Evolutionary conservation across 2,888 invertebrate species (phyloP), one percentile per base, ranked within the genome.

Genomic region (Cylindroiulus punctatus): DNA sequence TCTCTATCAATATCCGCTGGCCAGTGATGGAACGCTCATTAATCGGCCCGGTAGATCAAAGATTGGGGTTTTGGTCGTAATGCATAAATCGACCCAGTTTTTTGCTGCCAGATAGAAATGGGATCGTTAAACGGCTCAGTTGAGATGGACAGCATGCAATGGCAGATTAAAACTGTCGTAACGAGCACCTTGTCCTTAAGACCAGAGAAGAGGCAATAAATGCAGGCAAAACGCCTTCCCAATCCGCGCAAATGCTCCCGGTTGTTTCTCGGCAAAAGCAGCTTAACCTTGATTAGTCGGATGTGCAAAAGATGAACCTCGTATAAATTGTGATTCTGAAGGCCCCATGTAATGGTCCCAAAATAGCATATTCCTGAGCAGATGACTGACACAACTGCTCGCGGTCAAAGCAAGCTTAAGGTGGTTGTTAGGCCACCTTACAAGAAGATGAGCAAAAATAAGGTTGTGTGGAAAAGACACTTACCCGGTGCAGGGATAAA

Each of bases 401-500:
- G 2, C 36, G 36, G 36, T 7, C 2, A 4, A 2, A 36, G 36
- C 3, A 36, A 36, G 36, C 36, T 7, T 2, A 36, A 36, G 7
- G 36, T 4, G 3, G 36, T 36, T 36, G 36, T 36, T 36, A 36
- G 36, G 36, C 36, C 36, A 36, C 7, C 36, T 2, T 2, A 36
- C 36, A 36, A 36, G 36, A 36, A 36, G 36, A 36, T 4, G 36
- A 36, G 36, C 36, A 36, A 7, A 36, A 36, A 36, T 36, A 36
- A 36, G 7, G 7, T 7, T 36, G 2, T 4, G 7, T 1, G 81
- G 14, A 14, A 17, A 81, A 17, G 44, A 86, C 88, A 88, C 87
- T 89, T 89, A 91, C 92, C 92, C 84, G 93, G 92, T 85, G 93
- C 92, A 87, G 94, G 93, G 87, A 93, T 91, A 89, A 93, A 93